Base-by-base conservation (phyloP, 92 coral and sea anemone genomes). In the Porites evermanni region DNA sequence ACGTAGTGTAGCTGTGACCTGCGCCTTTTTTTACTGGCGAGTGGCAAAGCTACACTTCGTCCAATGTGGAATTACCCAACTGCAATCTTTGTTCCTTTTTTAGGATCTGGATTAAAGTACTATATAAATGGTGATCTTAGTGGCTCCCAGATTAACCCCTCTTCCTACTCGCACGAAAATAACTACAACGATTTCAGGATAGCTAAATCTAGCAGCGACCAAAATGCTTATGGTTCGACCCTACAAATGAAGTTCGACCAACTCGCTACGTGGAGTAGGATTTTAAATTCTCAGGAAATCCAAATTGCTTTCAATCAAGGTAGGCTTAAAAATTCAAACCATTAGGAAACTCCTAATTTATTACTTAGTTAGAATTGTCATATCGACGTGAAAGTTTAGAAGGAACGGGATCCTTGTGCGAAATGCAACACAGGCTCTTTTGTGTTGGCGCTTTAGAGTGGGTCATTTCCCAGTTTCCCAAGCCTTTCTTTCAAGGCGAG, bases 241-340 rank as follows among this genome's bases (percentile, higher is more conserved):
- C 72, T 67, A 23, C 72, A 47, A 11, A 67, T 67, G 50, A 23
- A 67, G 16, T 67, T 67, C 72, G 72, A 67, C 72, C 72, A 67
- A 12, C 72, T 67, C 47, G 72, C 24, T 8, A 67, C 47, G 11
- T 67, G 72, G 72, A 21, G 0, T 8, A 67, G 72, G 26, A 67
- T 24, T 21, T 12, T 67, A 38, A 8, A 23, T 1, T 47, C 72
- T 12, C 38, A 21, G 16, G 72, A 67, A 6, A 67, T 67, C 12
- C 72, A 67, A 1, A 67, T 8, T 4, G 72, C 72, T 23, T 67
- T 67, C 47, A 21, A 24, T 47, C 44, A 67, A 9, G 72, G 72
- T 67, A 23, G 38, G 72, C 12, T 23, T 21, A 11, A 67, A 21
- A 24, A 67, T 24, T 38, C 7, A 38, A 38, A 29, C 32, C 4